Evolutionary conservation across 2,797 vertebrate genomes (phyloP).

Genomic region (Limosa lapponica): DNA sequence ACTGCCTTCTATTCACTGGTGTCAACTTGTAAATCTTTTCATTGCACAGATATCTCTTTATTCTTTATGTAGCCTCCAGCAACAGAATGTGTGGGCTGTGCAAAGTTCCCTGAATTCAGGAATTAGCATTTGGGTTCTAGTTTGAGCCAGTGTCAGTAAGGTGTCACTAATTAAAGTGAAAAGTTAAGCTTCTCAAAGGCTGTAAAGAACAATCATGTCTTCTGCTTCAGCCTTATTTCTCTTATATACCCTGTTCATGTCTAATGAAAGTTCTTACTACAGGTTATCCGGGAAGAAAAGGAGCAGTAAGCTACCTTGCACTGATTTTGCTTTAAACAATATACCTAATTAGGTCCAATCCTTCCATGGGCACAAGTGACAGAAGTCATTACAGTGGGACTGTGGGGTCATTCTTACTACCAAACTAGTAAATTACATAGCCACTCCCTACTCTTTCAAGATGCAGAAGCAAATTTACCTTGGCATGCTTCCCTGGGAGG

Average conservation of each 20-base stretch:
- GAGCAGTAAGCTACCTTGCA: slow-evolving; percentile 15
- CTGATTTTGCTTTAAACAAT: slow-evolving; percentile 15
- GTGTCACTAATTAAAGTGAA: neutral
- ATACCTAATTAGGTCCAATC: neutral
- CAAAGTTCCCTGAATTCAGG: neutral
- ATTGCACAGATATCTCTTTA: neutral
- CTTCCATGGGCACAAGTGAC: neutral
- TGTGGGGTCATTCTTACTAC: neutral
- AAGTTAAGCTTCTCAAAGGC: neutral
- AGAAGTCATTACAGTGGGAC: neutral
- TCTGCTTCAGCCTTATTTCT: neutral
- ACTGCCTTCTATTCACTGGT: neutral
- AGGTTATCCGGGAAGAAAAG: neutral
- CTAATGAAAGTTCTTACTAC: neutral
- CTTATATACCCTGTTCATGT: neutral
- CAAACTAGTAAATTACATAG: fast-evolving
- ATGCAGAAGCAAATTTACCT: neutral
- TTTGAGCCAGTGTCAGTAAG: neutral
- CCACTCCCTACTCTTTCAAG: neutral
- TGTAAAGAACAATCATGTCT: neutral
- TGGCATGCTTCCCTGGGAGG: neutral
- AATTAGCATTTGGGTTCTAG: neutral
- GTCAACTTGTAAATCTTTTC: neutral
- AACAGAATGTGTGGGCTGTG: neutral
- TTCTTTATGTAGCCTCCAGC: neutral